These are phyloP conservation scores for Metaphire vulgaris DNA, from an alignment of 1,140 invertebrate genomes.

Conservation along the genomic window DNA sequence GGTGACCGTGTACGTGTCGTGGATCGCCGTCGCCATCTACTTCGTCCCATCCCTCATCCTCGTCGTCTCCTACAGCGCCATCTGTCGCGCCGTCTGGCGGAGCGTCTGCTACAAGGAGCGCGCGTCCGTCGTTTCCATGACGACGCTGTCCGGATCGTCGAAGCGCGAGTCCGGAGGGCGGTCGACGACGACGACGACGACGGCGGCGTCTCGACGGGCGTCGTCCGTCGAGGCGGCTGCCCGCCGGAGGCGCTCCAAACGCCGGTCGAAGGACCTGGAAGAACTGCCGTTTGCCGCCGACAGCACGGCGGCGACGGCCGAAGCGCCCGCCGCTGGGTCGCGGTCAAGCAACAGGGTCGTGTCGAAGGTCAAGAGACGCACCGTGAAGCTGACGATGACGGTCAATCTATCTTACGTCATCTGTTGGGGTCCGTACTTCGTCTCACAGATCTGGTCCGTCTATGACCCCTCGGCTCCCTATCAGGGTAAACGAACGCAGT, in stretches of 20 bases:
- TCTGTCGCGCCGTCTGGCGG: constrained; percentile 57
- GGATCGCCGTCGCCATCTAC: constrained; percentile 45
- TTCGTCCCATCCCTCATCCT: constrained; percentile 34
- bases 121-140: background rate
- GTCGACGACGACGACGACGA: too few relatives aligned
- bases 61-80: constrained; percentile 54
- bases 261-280: background rate
- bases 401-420: constrained; percentile 65
- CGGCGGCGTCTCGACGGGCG: background rate
- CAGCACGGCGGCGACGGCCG: background rate
- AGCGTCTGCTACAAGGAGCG: constrained; percentile 29
- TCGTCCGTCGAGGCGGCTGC: too few relatives aligned
- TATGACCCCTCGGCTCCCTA: constrained; percentile 17
- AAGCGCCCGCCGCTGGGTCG: background rate
- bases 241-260: too few relatives aligned
- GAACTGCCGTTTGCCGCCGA: background rate
- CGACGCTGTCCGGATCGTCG: background rate
- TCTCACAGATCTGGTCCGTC: constrained; percentile 45
- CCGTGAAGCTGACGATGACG: constrained; percentile 65
- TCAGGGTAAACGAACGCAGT: too few relatives aligned
- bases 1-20: constrained; percentile 61
- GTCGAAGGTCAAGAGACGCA: constrained; percentile 59
- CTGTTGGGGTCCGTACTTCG: constrained; percentile 63
- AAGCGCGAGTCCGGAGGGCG: too few relatives aligned
- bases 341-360: constrained; percentile 7